Evolutionary conservation across 2,797 vertebrate genomes (phyloP).

Genomic region (Schizopygopsis pylzovi): DNA sequence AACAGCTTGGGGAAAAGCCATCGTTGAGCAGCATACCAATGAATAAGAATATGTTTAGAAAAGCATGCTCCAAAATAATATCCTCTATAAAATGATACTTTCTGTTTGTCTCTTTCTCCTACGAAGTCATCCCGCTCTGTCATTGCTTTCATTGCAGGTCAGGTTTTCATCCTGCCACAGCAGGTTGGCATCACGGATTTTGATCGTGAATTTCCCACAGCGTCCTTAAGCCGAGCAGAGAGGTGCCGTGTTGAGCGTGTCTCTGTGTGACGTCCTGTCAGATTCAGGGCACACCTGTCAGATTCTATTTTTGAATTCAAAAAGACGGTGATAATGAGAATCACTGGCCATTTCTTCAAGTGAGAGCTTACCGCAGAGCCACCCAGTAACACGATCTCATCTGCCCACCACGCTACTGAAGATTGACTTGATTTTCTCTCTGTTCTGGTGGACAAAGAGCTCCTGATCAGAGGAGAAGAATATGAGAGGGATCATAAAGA

Average conservation of each 20-base stretch:
- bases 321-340: conserved; percentile 25
- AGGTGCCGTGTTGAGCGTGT: background rate
- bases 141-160: conserved; percentile 11
- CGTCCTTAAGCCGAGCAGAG: background rate
- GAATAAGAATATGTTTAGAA: conserved; percentile 49
- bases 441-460: conserved; percentile 12
- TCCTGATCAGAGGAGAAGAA: conserved; percentile 14
- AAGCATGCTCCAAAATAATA: conserved; percentile 11
- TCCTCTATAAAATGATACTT: background rate
- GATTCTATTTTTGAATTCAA: conserved; percentile 23
- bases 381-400: background rate
- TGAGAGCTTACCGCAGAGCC: background rate
- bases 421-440: background rate
- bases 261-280: conserved; percentile 20
- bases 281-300: background rate
- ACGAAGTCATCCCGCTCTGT: background rate
- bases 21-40: conserved; percentile 58
- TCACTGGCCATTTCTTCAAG: conserved; percentile 3
- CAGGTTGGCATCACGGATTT: conserved; percentile 2
- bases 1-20: conserved; percentile 56
- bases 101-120: background rate
- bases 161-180: conserved; percentile 20
- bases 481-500: background rate
- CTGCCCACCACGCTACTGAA: background rate
- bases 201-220: background rate